Base-by-base conservation (phyloP, 1,140 invertebrate genomes). In the Hypsibius dujardini region DNA sequence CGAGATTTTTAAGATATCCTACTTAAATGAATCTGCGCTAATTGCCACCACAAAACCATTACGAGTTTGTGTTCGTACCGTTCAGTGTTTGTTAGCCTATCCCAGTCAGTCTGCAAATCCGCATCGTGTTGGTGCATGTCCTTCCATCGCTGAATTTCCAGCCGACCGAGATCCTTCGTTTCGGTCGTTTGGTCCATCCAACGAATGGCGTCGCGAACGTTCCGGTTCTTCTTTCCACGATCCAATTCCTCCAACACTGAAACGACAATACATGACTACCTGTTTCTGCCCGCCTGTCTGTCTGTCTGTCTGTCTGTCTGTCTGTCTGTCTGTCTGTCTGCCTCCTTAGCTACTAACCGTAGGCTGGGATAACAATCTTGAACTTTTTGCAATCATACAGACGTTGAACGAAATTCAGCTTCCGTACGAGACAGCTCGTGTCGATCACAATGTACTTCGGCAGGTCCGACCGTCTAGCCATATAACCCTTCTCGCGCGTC, bases 121-220 rank as follows among this genome's bases (percentile, higher is more conserved):
- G 42, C 7, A 42, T 67, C 62, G 42, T 14, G 45, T 42, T 67
- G 7, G 42, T 67, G 62, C 62, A 67, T 67, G 45, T 67, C 62
- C 45, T 67, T 67, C 62, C 62, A 67, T 67, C 42, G 7, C 42
- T 67, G 62, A 42, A 67, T 67, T 42, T 67, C 62, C 12, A 67
- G 3, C 12, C 62, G 62, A 42, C 45, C 42, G 42, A 67, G 42
- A 67, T 67, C 62, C 62, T 67, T 67, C 3, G 62, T 67, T 7
- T 67, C 42, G 7, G 62, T 67, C 62, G 62, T 14, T 7, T 14
- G 12, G 7, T 67, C 62, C 62, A 67, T 7, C 62, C 62, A 67
- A 42, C 62, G 62, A 14, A 67, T 67, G 42, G 62, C 62, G 42
- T 67, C 62, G 3, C 62, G 62, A 67, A 67, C 7, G 7, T 7